Percentiles rank a stretch among this genome's conserved stretches.
Conservation (phyloP, 2,113 vertebrate genomes). For the Coreoperca whiteheadi region DNA sequence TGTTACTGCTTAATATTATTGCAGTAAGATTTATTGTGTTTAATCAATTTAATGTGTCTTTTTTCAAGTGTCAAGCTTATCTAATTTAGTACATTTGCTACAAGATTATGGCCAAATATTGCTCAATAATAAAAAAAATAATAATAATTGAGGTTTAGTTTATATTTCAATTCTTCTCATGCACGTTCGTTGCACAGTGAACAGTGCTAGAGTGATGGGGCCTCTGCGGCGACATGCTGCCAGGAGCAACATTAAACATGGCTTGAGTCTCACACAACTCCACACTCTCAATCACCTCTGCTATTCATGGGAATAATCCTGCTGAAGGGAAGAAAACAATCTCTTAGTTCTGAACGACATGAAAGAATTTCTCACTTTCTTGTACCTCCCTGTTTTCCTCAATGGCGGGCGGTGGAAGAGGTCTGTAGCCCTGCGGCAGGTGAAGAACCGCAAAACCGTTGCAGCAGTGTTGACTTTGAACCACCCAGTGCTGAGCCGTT, state of each 20-base stretch:
- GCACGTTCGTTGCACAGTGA: background rate
- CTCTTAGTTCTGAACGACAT: conserved; percentile 20
- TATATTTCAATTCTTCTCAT: background rate
- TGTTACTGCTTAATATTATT: background rate
- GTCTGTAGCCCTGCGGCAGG: conserved; percentile 48
- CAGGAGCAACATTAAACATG: conserved; percentile 19
- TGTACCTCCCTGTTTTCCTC: conserved; percentile 52
- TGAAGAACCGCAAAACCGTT: conserved; percentile 48
- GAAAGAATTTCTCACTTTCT: conserved; percentile 43
- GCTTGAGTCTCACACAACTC: background rate
- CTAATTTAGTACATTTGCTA: background rate
- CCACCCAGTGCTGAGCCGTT: conserved; percentile 49
- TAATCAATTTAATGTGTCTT: background rate
- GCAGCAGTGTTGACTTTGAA: conserved; percentile 56
- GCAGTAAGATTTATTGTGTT: background rate
- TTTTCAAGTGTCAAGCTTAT: background rate
- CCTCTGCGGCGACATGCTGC: background rate
- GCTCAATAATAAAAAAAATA: background rate
- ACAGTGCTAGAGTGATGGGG: background rate
- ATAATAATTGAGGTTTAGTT: background rate
- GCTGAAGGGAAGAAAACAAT: background rate
- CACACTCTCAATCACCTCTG: conserved; percentile 7
- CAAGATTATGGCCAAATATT: background rate
- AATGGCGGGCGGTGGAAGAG: conserved; percentile 35
- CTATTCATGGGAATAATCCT: conserved; percentile 41